Percentiles rank a stretch among this genome's conserved stretches.
These are phyloP conservation scores for Oceanodroma tethys DNA, from an alignment of 2,113 vertebrate genomes.

Conservation along the genomic window DNA sequence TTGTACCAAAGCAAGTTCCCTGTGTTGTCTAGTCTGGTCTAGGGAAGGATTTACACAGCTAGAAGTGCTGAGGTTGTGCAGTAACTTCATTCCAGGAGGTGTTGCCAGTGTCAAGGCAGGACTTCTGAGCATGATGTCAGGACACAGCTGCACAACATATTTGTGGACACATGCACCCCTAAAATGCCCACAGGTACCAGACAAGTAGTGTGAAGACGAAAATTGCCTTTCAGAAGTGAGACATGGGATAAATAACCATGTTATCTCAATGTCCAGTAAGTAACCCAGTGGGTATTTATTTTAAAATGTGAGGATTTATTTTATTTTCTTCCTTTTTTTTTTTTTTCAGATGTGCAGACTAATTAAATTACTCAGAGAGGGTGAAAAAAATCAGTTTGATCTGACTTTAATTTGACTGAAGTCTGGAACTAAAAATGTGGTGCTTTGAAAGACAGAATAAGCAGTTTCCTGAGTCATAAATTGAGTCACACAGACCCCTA, in stretches of 20 bases:
- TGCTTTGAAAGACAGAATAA: conserved; percentile 51
- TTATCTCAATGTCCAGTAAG: neutral
- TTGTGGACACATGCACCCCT: neutral
- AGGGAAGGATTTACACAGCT: neutral
- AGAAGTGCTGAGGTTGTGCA: neutral
- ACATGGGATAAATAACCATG: neutral
- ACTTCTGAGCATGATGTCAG: neutral
- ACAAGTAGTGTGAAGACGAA: neutral
- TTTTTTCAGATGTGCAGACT: neutral
- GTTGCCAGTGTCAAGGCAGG: neutral
- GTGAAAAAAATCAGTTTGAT: neutral
- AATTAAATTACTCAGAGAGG: neutral
- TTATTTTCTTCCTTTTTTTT: neutral
- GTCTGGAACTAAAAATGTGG: conserved; percentile 19
- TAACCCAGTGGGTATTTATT: neutral
- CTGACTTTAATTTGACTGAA: conserved; percentile 46
- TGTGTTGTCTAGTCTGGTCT: neutral
- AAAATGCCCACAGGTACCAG: neutral
- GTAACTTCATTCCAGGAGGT: neutral
- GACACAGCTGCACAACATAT: neutral
- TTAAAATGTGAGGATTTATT: neutral
- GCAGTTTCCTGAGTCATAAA: conserved; percentile 69
- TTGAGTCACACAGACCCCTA: conserved; percentile 67
- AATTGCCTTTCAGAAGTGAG: neutral
- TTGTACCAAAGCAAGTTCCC: fast-evolving